Evolutionary conservation across 2,888 invertebrate species (phyloP), one percentile per base, ranked within the genome.

Genomic region (Spodoptera littoralis): DNA sequence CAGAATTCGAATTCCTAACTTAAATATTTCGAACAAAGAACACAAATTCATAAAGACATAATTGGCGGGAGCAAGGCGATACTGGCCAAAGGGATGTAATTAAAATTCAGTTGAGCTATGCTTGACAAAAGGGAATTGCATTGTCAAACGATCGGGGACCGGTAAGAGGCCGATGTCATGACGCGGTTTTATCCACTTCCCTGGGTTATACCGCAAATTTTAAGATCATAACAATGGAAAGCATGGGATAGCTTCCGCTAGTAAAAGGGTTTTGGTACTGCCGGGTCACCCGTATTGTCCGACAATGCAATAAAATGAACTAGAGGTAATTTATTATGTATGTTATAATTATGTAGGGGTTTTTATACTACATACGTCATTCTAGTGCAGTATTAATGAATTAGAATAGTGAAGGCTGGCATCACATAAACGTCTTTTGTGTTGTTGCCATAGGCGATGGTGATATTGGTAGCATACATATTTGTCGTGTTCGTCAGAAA

Each of bases 61-160:
- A 57, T 65, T 58, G 56, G 27, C 58, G 50, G 45, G 52, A 54
- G 65, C 41, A 55, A 51, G 50, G 47, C 52, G 47, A 50, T 60
- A 60, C 47, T 60, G 49, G 54, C 52, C 56, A 76, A 60, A 76
- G 67, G 50, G 73, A 62, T 72, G 55, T 61, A 73, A 79, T 77
- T 77, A 79, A 79, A 77, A 79, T 70, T 79, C 58, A 65, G 59
- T 58, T 71, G 57, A 71, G 60, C 61, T 58, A 50, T 60, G 70
- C 50, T 62, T 60, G 51, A 60, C 61, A 73, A 73, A 57, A 62
- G 59, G 58, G 67, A 73, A 77, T 68, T 70, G 65, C 65, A 65
- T 66, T 64, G 64, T 58, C 55, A 47, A 75, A 65, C 65, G 60
- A 60, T 65, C 48, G 59, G 49, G 27, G 50, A 41, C 11, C 55